A percentile compares a stretch with the other conserved stretches of the same genome.
Evolutionary conservation across 1,140 invertebrate species (phyloP).

Genomic region (Drosophila azteca): DNA sequence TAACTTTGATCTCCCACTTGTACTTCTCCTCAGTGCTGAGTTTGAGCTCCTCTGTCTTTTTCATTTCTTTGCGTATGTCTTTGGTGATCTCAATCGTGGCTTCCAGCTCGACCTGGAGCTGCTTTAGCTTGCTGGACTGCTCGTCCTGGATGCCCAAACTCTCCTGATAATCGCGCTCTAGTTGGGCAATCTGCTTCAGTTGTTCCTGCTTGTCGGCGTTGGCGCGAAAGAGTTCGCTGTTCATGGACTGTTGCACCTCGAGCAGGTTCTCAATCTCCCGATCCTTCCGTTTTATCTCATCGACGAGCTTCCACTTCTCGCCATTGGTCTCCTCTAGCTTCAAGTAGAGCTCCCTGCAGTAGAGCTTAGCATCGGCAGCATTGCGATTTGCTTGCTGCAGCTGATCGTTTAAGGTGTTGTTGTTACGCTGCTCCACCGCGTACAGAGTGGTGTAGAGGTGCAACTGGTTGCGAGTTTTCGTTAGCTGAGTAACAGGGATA

Average conservation of each 20-base stretch:
- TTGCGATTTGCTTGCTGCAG: conserved; percentile 62
- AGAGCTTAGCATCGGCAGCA: conserved; percentile 54
- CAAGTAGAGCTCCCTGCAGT: conserved; percentile 58
- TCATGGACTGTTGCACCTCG: conserved; percentile 36
- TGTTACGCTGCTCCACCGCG: conserved; percentile 70
- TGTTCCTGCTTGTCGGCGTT: conserved; percentile 46
- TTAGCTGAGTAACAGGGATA: conserved; percentile 28
- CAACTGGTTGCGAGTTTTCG: conserved; percentile 73
- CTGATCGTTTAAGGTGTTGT: conserved; percentile 64
- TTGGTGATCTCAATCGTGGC: conserved; percentile 25
- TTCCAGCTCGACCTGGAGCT: conserved; percentile 14
- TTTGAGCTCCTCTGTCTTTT: conserved; percentile 25
- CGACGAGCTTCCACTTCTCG: conserved; percentile 39
- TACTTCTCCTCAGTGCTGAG: conserved; percentile 33
- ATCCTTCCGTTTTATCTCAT: conserved; percentile 36
- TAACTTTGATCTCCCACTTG: conserved; percentile 11
- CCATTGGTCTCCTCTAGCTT: conserved; percentile 28
- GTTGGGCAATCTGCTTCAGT: conserved; percentile 33
- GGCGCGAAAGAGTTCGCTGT: conserved; percentile 47
- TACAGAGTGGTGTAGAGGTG: conserved; percentile 73
- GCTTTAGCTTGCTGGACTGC: conserved; percentile 27
- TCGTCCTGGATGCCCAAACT: conserved; percentile 45
- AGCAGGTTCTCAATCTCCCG: conserved; percentile 53
- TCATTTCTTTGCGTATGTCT: conserved; percentile 27
- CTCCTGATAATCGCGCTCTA: conserved; percentile 48